phyloP scores from a whole-genome alignment of 2,113 vertebrate species.

The Trogon surrucura region DNA sequence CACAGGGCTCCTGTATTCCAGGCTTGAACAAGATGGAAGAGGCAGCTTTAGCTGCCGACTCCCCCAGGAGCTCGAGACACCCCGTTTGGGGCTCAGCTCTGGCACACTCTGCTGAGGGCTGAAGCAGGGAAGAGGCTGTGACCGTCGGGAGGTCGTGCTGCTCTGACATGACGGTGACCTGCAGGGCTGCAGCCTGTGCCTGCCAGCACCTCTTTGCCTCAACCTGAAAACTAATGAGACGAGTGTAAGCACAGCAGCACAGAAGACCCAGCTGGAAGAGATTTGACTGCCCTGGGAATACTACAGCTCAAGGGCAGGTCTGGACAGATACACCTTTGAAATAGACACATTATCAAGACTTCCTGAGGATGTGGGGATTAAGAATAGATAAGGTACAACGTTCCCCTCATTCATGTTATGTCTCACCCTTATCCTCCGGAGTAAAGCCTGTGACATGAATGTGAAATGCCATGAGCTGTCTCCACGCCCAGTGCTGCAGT shows the following conservation, averaged over 20 bases:
- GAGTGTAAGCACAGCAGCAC: background rate
- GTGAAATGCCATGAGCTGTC: background rate
- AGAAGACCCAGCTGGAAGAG: background rate
- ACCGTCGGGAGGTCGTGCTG: background rate
- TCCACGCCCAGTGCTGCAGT: rapidly evolving
- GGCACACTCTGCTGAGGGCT: background rate
- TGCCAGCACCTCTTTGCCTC: background rate
- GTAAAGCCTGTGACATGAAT: background rate
- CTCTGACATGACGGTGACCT: background rate
- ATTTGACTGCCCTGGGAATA: background rate
- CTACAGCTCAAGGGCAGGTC: background rate
- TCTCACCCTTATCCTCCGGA: background rate
- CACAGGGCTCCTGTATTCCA: background rate
- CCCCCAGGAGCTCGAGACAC: background rate
- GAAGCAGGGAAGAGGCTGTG: background rate
- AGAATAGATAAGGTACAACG: background rate
- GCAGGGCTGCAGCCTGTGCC: background rate
- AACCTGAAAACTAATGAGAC: background rate
- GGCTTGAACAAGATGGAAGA: background rate
- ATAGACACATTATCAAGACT: background rate
- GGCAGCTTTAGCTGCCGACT: background rate
- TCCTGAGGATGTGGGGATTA: background rate
- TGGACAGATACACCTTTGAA: background rate
- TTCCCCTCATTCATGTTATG: background rate
- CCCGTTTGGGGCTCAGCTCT: background rate